Conservation (phyloP, 2,797 vertebrate species). For the Staurois parvus region DNA sequence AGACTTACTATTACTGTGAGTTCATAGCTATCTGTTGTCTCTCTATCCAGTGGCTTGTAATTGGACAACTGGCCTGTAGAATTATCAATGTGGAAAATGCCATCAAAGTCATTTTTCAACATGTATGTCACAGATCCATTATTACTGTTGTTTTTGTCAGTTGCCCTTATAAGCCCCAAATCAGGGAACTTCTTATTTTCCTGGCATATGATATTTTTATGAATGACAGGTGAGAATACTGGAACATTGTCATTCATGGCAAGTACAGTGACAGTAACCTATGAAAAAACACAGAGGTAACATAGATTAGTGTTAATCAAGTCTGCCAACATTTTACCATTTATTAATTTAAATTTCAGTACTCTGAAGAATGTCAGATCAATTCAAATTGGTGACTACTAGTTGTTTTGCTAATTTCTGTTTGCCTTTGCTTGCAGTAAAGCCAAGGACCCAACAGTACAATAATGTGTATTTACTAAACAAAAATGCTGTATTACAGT, state of each 20-base stretch:
- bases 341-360: too few relatives aligned
- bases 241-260: constrained; percentile 72
- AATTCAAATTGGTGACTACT: too few relatives aligned
- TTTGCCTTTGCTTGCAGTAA: too few relatives aligned
- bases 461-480: too few relatives aligned
- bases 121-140: constrained; percentile 67
- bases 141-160: constrained; percentile 65
- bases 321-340: too few relatives aligned
- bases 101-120: constrained; percentile 67
- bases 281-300: background rate
- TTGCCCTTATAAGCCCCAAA: constrained; percentile 66
- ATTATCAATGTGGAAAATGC: constrained; percentile 63
- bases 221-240: constrained; percentile 64
- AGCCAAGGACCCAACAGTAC: too few relatives aligned
- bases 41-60: constrained; percentile 65
- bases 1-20: constrained; percentile 69
- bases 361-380: too few relatives aligned
- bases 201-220: constrained; percentile 61
- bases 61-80: constrained; percentile 65
- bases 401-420: too few relatives aligned
- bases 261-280: constrained; percentile 78
- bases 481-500: too few relatives aligned
- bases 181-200: constrained; percentile 63
- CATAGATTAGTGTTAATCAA: too few relatives aligned
- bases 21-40: constrained; percentile 61